A percentile compares a stretch with the other conserved stretches of the same genome.
These are phyloP conservation scores for Palloptera scutellata DNA, from an alignment of 2,888 invertebrate genomes.

Conservation along the genomic window DNA sequence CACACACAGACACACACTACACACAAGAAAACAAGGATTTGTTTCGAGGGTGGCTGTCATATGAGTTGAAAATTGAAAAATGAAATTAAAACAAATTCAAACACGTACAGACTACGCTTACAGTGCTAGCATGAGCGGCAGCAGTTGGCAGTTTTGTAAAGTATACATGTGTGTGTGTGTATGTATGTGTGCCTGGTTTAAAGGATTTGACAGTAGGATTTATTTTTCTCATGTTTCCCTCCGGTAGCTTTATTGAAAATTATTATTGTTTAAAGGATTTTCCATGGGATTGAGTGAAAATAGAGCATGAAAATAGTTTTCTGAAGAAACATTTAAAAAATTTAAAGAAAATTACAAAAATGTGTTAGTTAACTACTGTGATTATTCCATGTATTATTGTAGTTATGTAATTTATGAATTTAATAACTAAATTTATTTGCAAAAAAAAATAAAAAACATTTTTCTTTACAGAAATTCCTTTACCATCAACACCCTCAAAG, in stretches of 20 bases:
- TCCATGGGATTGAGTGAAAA: neutral
- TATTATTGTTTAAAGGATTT: neutral
- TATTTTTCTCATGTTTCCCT: too few relatives aligned
- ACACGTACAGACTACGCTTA: neutral
- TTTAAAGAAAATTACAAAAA: neutral
- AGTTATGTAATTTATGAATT: neutral
- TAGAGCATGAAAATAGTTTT: neutral
- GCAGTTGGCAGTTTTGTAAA: neutral
- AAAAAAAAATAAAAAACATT: neutral
- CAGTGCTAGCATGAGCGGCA: too few relatives aligned
- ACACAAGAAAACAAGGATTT: neutral
- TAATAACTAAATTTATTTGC: neutral
- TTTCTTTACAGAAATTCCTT: conserved; percentile 79
- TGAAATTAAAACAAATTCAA: neutral
- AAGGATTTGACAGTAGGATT: neutral
- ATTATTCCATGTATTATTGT: neutral
- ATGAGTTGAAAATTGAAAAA: neutral
- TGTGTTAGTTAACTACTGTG: neutral
- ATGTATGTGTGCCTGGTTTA: neutral
- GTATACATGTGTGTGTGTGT: neutral
- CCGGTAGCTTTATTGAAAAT: neutral
- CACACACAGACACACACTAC: conserved; percentile 9
- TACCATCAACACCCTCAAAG: conserved; percentile 85
- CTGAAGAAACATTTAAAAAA: neutral
- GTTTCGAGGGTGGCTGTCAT: too few relatives aligned